A percentile compares a stretch with the other conserved stretches of the same genome.
Conservation (phyloP, 2,888 invertebrate species). For the Apamea epomidion region DNA sequence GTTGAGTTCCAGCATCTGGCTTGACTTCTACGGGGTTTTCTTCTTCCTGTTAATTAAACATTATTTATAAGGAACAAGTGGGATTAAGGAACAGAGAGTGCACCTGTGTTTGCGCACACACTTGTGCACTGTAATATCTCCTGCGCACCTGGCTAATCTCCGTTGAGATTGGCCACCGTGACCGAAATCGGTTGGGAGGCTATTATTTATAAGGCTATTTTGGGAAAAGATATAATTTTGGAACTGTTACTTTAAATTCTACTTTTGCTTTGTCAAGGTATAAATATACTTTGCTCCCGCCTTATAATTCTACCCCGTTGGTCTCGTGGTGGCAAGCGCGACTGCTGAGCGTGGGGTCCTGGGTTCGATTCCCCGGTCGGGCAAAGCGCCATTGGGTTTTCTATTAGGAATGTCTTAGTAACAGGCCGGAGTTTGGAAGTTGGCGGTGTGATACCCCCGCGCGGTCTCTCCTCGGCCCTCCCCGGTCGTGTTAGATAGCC, state of each 20-base stretch:
- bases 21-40: constrained; percentile 27
- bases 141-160: not conserved
- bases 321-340: not conserved
- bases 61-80: not conserved
- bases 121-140: not conserved
- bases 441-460: not conserved
- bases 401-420: not conserved
- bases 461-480: not conserved
- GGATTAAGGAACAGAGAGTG: too few species aligned
- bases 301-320: not conserved
- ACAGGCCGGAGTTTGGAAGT: not conserved
- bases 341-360: too few species aligned
- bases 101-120: not conserved
- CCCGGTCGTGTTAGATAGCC: not conserved
- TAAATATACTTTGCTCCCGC: too few species aligned
- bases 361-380: not conserved
- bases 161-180: too few species aligned
- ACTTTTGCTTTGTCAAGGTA: not conserved
- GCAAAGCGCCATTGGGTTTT: not conserved
- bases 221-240: not conserved
- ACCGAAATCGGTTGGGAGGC: too few species aligned
- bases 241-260: not conserved
- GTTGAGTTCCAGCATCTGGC: constrained; percentile 33
- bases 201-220: not conserved
- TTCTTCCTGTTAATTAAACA: constrained; percentile 62